Percentiles rank a stretch among this genome's conserved stretches.
These are phyloP conservation scores for Nomada fabriciana DNA, from an alignment of 2,888 invertebrate genomes.

Conservation along the genomic window DNA sequence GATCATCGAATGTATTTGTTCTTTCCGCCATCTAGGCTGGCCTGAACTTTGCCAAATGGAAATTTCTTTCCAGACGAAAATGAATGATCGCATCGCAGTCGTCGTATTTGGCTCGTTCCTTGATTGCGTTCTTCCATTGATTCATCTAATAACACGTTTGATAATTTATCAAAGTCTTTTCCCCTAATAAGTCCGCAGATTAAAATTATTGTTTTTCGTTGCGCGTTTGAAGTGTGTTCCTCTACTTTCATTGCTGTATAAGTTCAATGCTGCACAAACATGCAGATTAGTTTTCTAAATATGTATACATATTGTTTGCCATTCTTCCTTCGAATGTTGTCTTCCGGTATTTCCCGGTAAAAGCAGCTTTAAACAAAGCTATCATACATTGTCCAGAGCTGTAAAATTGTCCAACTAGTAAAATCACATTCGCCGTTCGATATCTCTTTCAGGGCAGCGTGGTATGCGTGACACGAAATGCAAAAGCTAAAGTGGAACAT, in stretches of 20 bases:
- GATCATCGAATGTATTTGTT: conserved; percentile 40
- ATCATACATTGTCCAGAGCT: neutral
- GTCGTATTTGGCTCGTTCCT: conserved; percentile 28
- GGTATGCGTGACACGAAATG: neutral
- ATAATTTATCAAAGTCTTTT: conserved; percentile 32
- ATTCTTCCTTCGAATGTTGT: no score
- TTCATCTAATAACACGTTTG: conserved; percentile 34
- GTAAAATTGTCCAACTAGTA: neutral
- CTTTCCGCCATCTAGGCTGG: conserved; percentile 33
- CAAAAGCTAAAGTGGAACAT: neutral
- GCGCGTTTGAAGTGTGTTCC: neutral
- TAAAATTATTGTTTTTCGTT: neutral
- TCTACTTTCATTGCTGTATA: no score
- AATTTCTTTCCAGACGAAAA: conserved; percentile 44
- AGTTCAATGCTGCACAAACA: no score
- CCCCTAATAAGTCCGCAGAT: conserved; percentile 8
- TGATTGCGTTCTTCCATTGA: conserved; percentile 5
- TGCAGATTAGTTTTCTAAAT: no score
- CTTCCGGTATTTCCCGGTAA: neutral
- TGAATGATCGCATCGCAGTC: conserved; percentile 39
- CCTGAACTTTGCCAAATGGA: conserved; percentile 52
- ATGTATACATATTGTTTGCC: no score
- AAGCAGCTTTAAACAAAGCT: neutral
- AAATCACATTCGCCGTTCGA: neutral
- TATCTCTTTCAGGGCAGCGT: neutral